A percentile compares a stretch with the other conserved stretches of the same genome.
phyloP scores from a whole-genome alignment of 2,888 invertebrate genomes.

The Tolmerus cingulatus region DNA sequence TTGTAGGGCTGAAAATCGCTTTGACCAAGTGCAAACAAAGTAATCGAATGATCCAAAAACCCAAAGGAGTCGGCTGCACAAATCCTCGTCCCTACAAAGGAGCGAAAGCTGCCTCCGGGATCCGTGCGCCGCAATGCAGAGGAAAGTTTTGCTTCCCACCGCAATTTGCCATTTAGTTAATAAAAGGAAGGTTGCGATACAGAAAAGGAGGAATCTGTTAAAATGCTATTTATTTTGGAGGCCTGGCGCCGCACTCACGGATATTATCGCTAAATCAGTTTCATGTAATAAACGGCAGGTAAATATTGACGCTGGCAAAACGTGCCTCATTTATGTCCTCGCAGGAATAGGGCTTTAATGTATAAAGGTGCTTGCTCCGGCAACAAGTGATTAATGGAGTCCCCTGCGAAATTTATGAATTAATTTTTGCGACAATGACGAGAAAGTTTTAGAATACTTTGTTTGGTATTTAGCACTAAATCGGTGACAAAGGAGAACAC shows the following conservation, averaged over 20 bases:
- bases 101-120: background rate
- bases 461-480: background rate
- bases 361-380: background rate
- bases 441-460: background rate
- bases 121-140: constrained; percentile 16
- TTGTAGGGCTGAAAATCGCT: background rate
- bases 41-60: background rate
- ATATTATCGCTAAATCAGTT: background rate
- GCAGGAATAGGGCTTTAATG: background rate
- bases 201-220: background rate
- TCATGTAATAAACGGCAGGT: background rate
- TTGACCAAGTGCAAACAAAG: constrained; percentile 3
- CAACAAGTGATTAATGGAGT: background rate
- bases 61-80: background rate
- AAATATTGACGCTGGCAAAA: background rate
- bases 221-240: background rate
- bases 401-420: background rate
- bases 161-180: constrained; percentile 3
- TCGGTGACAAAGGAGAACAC: background rate
- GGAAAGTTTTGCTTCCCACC: constrained; percentile 20
- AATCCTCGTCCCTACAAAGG: background rate
- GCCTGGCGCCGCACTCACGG: background rate
- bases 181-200: background rate
- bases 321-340: background rate
- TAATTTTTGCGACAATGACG: background rate